Evolutionary conservation across 1,140 invertebrate species (phyloP).

Genomic region (Drosophila quadrilineata): DNA sequence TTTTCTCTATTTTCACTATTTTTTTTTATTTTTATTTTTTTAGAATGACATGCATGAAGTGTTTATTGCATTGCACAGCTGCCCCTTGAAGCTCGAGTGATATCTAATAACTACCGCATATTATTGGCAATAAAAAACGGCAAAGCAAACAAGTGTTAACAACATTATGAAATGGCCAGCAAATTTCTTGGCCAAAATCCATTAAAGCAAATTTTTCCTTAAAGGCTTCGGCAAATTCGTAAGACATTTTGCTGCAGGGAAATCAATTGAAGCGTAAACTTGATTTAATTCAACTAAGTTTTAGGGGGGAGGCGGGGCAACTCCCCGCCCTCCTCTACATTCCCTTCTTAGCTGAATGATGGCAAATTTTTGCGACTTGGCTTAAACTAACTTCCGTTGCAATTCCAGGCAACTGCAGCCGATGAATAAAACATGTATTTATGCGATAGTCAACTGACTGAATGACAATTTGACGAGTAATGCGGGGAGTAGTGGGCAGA

Average conservation of each 20-base stretch:
- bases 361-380: slow-evolving; percentile 51
- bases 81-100: slow-evolving; percentile 25
- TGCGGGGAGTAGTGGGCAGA: not conserved
- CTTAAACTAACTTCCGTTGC: slow-evolving; percentile 59
- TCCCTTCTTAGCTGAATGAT: slow-evolving; percentile 9
- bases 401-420: slow-evolving; percentile 50
- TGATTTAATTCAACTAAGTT: slow-evolving; percentile 57
- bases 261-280: slow-evolving; percentile 59
- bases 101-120: slow-evolving; percentile 40
- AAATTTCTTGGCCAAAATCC: slow-evolving; percentile 40
- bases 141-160: slow-evolving; percentile 2
- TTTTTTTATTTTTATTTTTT: slow-evolving; percentile 12
- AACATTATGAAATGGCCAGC: slow-evolving; percentile 28
- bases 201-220: slow-evolving; percentile 36
- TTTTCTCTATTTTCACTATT: not conserved
- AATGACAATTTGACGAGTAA: not conserved
- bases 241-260: slow-evolving; percentile 42
- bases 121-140: slow-evolving; percentile 5
- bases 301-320: slow-evolving; percentile 24
- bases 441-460: slow-evolving; percentile 30
- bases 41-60: slow-evolving; percentile 55
- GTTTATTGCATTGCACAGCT: slow-evolving; percentile 55
- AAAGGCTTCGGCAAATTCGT: slow-evolving; percentile 27
- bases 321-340: not conserved
- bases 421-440: slow-evolving; percentile 64